Evolutionary conservation across 35 echinoderm and acorn worm genomes (phyloP), one percentile per base, ranked within the genome.

Genomic region (Lytechinus pictus): DNA sequence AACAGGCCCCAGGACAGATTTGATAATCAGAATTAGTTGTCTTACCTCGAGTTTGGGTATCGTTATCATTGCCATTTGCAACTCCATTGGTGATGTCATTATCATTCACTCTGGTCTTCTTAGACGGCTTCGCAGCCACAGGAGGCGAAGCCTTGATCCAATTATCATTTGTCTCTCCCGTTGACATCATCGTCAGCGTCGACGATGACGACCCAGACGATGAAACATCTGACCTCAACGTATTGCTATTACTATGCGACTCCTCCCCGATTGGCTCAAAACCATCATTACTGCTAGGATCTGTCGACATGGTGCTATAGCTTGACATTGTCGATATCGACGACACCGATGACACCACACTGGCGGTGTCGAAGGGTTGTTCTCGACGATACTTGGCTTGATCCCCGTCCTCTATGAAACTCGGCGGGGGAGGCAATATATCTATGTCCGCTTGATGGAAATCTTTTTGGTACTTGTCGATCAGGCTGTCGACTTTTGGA

Each of bases 241-340:
- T 96, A 86, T 96, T 96, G 71, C 94, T 96, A 27, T 92, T 98
- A 29, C 55, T 94, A 9, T 54, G 95, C 1, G 54, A 90, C 55
- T 96, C 96, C 28, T 98, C 97, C 16, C 94, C 92, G 13, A 66
- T 94, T 24, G 86, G 57, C 27, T 97, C 96, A 95, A 94, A 96
- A 92, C 94, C 93, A 54, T 97, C 96, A 21, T 51, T 97, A 86
- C 95, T 97, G 86, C 97, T 98, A 29, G 97, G 96, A 52, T 98
- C 97, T 8, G 97, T 98, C 16, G 96, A 97, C 97, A 98, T 97
- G 5, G 96, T 97, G 27, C 92, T 94, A 53, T 95, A 95, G 27
- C 95, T 99, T 0, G 98, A 99, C 86, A 99, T 87, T 21, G 98
- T 98, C 53, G 98, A 99, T 53, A 96, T 91, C 29, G 98, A 98